Evolutionary conservation across 30 jellyfish, hydroid and myxozoan genomes (phyloP).

Genomic region (Mastigias papua): DNA sequence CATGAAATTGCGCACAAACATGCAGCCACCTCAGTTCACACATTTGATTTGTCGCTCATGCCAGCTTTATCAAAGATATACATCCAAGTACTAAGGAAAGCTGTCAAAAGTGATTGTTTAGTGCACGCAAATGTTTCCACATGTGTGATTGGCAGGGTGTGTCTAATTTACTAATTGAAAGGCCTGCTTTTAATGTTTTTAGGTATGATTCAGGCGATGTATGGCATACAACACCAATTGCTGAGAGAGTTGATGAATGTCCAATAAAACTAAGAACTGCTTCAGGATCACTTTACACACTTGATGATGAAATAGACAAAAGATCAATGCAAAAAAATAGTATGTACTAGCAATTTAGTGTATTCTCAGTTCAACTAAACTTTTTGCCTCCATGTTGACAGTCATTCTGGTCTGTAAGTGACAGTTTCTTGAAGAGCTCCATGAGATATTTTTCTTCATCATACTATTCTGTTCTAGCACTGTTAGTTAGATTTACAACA

Average conservation of each 20-base stretch:
- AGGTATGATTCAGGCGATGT: not conserved
- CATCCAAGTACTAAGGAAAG: no score
- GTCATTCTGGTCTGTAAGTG: no score
- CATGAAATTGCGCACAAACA: no score
- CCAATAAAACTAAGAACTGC: slow-evolving; percentile 41
- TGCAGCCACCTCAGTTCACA: no score
- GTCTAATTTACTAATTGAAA: not conserved
- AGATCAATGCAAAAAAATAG: slow-evolving; percentile 33
- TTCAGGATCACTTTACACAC: slow-evolving; percentile 30
- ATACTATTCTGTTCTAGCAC: not conserved
- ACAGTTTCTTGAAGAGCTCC: not conserved
- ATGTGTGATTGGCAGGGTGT: not conserved
- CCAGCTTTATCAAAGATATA: no score
- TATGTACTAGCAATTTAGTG: not conserved
- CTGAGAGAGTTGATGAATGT: slow-evolving; percentile 3
- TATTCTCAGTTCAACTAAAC: not conserved
- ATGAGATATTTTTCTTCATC: not conserved
- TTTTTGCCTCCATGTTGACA: not conserved
- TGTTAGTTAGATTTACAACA: not conserved
- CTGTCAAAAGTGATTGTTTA: not conserved
- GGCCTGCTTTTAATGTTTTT: not conserved
- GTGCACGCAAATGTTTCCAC: not conserved
- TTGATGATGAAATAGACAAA: slow-evolving; percentile 19
- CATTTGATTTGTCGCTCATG: no score
- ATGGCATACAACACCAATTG: slow-evolving; percentile 28